phyloP scores from a whole-genome alignment of 92 coral and sea anemone species.

The Montipora capitata region DNA sequence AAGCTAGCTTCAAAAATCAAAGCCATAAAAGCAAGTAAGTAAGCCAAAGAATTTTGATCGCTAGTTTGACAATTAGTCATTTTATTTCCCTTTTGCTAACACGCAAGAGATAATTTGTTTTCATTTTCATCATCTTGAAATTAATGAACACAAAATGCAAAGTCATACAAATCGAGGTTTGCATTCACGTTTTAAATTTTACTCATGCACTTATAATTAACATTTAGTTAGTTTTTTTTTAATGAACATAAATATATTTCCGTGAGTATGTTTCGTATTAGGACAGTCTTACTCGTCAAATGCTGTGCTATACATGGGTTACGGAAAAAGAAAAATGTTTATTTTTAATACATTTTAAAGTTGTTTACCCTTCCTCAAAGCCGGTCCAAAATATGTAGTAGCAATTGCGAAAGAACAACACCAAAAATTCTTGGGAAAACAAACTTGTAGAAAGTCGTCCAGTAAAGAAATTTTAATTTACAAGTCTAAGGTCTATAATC shows the following conservation, averaged over 20 bases:
- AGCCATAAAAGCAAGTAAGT: conserved; percentile 94
- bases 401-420: not conserved
- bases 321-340: not conserved
- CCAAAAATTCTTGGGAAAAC: not conserved
- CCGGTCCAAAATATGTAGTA: not conserved
- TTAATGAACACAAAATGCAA: too few species aligned
- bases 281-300: too few species aligned
- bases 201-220: not conserved
- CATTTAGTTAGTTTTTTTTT: not conserved
- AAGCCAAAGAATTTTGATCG: not conserved
- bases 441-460: not conserved
- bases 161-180: not conserved
- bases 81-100: conserved; percentile 9
- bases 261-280: too few species aligned
- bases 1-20: conserved; percentile 88
- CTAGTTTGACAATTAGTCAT: not conserved
- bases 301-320: conserved; percentile 1
- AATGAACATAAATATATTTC: too few species aligned
- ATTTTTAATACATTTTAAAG: not conserved
- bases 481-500: not conserved
- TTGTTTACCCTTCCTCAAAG: not conserved
- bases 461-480: not conserved
- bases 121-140: not conserved
- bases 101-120: not conserved
- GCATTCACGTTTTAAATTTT: too few species aligned